Conservation (phyloP, 2,113 vertebrate species). For the Tor tambroides region DNA sequence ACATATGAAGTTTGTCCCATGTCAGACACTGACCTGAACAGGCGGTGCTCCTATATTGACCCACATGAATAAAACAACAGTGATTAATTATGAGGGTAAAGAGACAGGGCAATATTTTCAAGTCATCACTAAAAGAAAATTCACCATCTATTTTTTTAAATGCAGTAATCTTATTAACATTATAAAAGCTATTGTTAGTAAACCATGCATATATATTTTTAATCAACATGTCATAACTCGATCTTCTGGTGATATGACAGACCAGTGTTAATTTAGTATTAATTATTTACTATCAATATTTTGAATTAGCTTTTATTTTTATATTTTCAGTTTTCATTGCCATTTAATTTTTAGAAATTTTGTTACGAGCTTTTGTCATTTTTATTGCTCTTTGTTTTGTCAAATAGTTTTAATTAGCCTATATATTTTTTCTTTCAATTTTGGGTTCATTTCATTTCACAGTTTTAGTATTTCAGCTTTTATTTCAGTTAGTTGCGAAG, state of each 20-base stretch:
- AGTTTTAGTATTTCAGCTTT: not conserved
- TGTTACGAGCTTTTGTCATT: not conserved
- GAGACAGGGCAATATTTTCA: not conserved
- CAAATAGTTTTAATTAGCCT: not conserved
- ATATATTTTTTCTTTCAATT: not conserved
- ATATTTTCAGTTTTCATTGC: too few species aligned
- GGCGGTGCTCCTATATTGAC: not conserved
- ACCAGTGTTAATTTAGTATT: too few species aligned
- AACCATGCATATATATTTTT: too few species aligned
- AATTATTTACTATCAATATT: too few species aligned
- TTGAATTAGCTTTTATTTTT: too few species aligned
- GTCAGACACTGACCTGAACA: not conserved
- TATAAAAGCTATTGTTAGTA: too few species aligned
- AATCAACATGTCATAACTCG: too few species aligned
- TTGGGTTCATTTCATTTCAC: not conserved
- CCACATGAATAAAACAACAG: not conserved
- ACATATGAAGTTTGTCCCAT: not conserved
- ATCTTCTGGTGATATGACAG: too few species aligned
- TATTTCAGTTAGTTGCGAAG: too few species aligned
- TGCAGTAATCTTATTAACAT: not conserved
- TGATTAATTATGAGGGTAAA: not conserved
- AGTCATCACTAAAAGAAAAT: not conserved
- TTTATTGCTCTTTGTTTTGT: not conserved
- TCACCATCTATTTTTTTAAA: not conserved
- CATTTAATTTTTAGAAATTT: not conserved